Evolutionary conservation across 1,140 invertebrate species (phyloP).

Genomic region (Ceratina australensis): DNA sequence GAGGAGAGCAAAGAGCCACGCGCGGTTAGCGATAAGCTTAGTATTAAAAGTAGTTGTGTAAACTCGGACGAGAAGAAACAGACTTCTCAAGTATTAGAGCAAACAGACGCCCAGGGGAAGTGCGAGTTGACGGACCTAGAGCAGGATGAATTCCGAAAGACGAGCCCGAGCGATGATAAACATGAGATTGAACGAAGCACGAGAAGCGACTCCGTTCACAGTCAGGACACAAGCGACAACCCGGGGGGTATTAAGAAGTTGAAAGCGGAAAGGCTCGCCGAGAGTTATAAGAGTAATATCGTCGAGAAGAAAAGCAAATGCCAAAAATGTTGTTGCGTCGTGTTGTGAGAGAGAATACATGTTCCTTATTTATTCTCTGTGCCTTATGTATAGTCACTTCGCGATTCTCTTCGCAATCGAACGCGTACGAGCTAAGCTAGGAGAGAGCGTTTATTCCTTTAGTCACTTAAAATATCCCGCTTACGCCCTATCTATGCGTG

Average conservation of each 20-base stretch:
- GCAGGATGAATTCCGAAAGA: neutral
- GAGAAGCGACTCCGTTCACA: slow-evolving; percentile 69
- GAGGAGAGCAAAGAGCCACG: neutral
- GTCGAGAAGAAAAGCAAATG: slow-evolving; percentile 64
- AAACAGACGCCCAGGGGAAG: neutral
- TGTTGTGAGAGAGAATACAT: slow-evolving; percentile 65
- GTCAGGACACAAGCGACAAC: slow-evolving; percentile 65
- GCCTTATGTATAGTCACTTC: slow-evolving; percentile 6
- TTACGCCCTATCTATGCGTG: slow-evolving; percentile 9
- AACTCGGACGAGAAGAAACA: neutral
- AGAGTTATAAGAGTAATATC: slow-evolving; percentile 70
- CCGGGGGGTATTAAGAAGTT: slow-evolving; percentile 58
- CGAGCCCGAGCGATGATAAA: slow-evolving; percentile 40
- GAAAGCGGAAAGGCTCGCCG: slow-evolving; percentile 69
- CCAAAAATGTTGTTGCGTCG: slow-evolving; percentile 71
- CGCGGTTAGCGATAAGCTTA: neutral
- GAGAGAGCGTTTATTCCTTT: slow-evolving; percentile 21
- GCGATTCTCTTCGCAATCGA: neutral
- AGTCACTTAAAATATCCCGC: slow-evolving; percentile 20
- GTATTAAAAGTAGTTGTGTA: slow-evolving; percentile 12
- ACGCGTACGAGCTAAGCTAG: neutral
- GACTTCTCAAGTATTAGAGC: slow-evolving; percentile 15
- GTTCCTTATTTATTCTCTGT: slow-evolving; percentile 50
- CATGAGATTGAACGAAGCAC: slow-evolving; percentile 53
- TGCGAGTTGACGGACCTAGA: neutral